Base-by-base conservation (phyloP, 2,113 vertebrate genomes). In the Proterorhinus semilunaris region DNA sequence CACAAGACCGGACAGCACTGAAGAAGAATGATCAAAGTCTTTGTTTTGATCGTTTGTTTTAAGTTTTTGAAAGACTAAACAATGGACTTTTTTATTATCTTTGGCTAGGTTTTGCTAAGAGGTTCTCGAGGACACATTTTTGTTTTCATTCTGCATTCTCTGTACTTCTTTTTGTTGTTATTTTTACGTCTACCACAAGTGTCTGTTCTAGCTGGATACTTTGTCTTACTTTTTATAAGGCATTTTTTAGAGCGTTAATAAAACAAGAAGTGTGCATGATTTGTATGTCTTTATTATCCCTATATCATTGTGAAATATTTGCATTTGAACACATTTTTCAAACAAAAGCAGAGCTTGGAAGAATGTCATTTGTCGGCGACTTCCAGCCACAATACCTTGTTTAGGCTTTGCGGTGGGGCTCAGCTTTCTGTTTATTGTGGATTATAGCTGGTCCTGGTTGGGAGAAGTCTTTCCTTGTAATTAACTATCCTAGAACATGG, bases 401-500 rank as follows among this genome's bases (percentile, higher is more conserved):
- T 82, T 78, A 71, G 55, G 66, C 82, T 86, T 44, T 71, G 80
- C 69, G 80, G 86, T 21, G 51, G 54, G 49, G 49, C 62, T 72
- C 47, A 48, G 52, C 51, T 81, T 78, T 86, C 73, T 82, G 79
- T 85, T 85, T 72, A 73, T 71, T 85, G 77, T 83, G 82, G 69
- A 81, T 78, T 83, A 79, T 76, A 78, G 71, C 79, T 87, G 13
- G 27, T 62, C 45, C 79, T 84, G 17, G 5, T 48, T 72, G 42
- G 61, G 62, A 69, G 75, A 84, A 69, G 16, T 50, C 65, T 84
- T 66, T 74, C 82, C 78, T 82, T 86, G 72, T 86, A 87, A 88
- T 87, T 83, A 87, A 71, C 57, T 68, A 62, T 80, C 84, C 77
- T 74, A 83, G 83, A 84, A 81, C 83, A 72, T 78, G 78, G 79